Conservation (phyloP, 2,113 vertebrate species). For the Laticauda colubrina region DNA sequence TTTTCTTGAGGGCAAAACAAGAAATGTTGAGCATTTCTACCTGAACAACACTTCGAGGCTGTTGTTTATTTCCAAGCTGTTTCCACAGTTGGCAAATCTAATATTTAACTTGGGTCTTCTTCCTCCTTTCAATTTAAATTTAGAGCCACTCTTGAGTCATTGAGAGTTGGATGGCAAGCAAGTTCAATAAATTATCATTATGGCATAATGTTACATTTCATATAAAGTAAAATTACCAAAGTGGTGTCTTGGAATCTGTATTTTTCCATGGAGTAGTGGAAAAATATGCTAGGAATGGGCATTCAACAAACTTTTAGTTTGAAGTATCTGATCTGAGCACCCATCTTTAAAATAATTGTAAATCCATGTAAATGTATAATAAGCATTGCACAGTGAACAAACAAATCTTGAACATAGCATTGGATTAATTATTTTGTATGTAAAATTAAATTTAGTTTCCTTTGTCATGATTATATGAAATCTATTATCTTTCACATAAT, state of each 20-base stretch:
- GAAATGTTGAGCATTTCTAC: background rate
- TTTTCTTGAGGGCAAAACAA: background rate
- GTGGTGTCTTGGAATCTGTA: background rate
- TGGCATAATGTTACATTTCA: background rate
- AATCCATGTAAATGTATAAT: constrained; percentile 1
- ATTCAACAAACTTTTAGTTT: background rate
- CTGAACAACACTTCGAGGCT: background rate
- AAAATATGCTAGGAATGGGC: background rate
- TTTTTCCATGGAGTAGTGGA: background rate
- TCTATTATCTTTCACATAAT: constrained; percentile 57
- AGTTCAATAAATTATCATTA: background rate
- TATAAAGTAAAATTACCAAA: background rate
- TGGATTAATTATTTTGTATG: constrained; percentile 44
- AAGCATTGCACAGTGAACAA: constrained; percentile 66
- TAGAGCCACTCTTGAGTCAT: background rate
- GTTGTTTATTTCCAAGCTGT: background rate
- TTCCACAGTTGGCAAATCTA: background rate
- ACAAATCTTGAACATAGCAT: constrained; percentile 59
- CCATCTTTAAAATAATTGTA: background rate
- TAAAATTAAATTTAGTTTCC: constrained; percentile 66
- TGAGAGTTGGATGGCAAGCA: background rate
- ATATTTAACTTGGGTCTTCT: background rate
- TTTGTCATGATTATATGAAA: constrained; percentile 71
- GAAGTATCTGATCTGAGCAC: constrained; percentile 12
- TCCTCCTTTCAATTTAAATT: background rate